Percentiles rank a stretch among this genome's conserved stretches.
Evolutionary conservation across 2,888 invertebrate species (phyloP).

Genomic region (Eristalis intricaria): DNA sequence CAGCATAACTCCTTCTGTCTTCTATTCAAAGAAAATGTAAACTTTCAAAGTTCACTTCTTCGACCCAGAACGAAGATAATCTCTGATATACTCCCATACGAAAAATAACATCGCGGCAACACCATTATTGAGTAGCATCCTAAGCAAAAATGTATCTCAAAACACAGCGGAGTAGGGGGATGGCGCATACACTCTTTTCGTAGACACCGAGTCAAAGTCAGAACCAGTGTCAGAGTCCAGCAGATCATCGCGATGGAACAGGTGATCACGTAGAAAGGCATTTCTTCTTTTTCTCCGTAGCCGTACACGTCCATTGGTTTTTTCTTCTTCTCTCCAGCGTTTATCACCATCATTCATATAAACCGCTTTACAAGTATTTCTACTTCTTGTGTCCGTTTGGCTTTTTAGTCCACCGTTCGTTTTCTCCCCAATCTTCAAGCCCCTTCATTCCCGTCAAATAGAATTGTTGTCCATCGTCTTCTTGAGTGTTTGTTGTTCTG

Average conservation of each 20-base stretch:
- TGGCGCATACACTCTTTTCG: slow-evolving; percentile 25
- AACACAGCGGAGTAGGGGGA: not conserved
- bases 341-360: slow-evolving; percentile 71
- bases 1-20: no score
- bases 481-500: slow-evolving; percentile 69
- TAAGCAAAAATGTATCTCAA: slow-evolving; percentile 18
- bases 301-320: slow-evolving; percentile 37
- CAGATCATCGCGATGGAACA: slow-evolving; percentile 61
- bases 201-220: slow-evolving; percentile 26
- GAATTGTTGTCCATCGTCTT: slow-evolving; percentile 62
- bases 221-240: slow-evolving; percentile 26
- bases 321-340: slow-evolving; percentile 64
- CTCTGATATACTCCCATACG: not conserved
- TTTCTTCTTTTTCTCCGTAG: slow-evolving; percentile 60
- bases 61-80: no score
- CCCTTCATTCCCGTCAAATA: slow-evolving; percentile 4
- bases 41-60: not conserved
- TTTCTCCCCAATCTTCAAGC: not conserved
- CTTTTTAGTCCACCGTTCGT: slow-evolving; percentile 57
- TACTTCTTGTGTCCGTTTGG: slow-evolving; percentile 70
- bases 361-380: slow-evolving; percentile 71
- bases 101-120: slow-evolving; percentile 29
- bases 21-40: no score
- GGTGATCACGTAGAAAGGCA: slow-evolving; percentile 71
- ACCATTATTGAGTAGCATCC: slow-evolving; percentile 34